Evolutionary conservation across 2,888 invertebrate genomes (phyloP), one percentile per base, ranked within the genome.

Genomic region (Bugula neritina): DNA sequence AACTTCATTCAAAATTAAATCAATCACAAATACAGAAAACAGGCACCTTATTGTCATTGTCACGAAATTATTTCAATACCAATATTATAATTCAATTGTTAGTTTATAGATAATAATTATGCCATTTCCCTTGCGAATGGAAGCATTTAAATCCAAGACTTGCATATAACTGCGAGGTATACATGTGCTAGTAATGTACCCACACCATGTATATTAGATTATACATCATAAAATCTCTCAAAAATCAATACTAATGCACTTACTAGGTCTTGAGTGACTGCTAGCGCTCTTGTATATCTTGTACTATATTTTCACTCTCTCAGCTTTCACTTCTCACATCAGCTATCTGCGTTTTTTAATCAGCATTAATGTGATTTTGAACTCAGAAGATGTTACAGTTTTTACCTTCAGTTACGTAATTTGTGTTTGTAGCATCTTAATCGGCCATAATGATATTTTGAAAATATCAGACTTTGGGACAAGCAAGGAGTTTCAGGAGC

Each of bases 381-480:
- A n/a, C n/a, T n/a, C n/a, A n/a, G n/a, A n/a, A n/a, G n/a, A n/a
- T n/a, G n/a, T n/a, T n/a, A n/a, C n/a, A n/a, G n/a, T n/a, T n/a
- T n/a, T n/a, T n/a, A n/a, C n/a, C n/a, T n/a, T n/a, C n/a, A n/a
- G n/a, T n/a, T n/a, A n/a, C n/a, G n/a, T n/a, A n/a, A n/a, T 43
- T 55, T 35, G 74, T 35, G 74, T 75, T 77, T 79, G 27, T 78
- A 86, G 86, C 78, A 84, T 86, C 29, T 79, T 87, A 25, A 82
- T 86, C 69, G 81, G 82, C 52, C 81, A 80, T 72, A 81, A 84
- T 74, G 84, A 86, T 73, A 76, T 81, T n/a, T 81, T 96, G 5
- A 99, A 99, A 86, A 98, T 99, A 73, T 95, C 94, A 78, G 99
- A 99, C 85, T 99, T 99, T 84, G 99, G 98, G 27, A 97, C 96